Evolutionary conservation across 2,113 vertebrate species (phyloP).

Genomic region (Prunella fulvescens): DNA sequence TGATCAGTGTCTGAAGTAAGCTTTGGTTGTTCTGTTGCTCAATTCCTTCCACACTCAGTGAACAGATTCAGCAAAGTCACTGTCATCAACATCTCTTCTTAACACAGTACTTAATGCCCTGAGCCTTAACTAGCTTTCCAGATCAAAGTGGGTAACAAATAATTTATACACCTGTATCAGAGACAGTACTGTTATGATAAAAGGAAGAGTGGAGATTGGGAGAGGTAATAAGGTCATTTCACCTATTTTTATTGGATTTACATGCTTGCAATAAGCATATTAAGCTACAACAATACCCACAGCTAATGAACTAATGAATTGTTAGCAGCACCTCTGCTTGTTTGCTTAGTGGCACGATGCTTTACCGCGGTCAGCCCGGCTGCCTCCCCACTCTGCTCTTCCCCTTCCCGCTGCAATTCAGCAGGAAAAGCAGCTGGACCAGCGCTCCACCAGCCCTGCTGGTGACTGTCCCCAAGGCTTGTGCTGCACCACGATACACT

Average conservation of each 20-base stretch:
- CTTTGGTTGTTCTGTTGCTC: not conserved
- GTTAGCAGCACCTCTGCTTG: not conserved
- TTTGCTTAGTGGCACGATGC: not conserved
- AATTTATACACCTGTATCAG: not conserved
- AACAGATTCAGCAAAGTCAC: not conserved
- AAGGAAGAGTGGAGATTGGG: rapidly evolving
- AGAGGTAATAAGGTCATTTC: not conserved
- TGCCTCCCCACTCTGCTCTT: too few species aligned
- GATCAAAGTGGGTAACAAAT: not conserved
- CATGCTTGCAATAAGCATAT: not conserved
- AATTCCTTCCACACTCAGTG: not conserved
- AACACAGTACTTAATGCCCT: not conserved
- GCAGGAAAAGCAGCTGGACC: not conserved
- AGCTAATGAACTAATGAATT: not conserved
- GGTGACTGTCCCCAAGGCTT: not conserved
- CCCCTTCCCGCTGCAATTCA: not conserved
- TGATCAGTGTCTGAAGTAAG: not conserved
- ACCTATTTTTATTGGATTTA: not conserved
- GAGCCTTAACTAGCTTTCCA: not conserved
- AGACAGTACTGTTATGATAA: not conserved
- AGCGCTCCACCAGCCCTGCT: not conserved
- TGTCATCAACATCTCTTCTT: not conserved
- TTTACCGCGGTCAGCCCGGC: not conserved
- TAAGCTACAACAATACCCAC: not conserved
- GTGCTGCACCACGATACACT: rapidly evolving